phyloP scores from a whole-genome alignment of 2,113 vertebrate species.

The Labeo catla region DNA sequence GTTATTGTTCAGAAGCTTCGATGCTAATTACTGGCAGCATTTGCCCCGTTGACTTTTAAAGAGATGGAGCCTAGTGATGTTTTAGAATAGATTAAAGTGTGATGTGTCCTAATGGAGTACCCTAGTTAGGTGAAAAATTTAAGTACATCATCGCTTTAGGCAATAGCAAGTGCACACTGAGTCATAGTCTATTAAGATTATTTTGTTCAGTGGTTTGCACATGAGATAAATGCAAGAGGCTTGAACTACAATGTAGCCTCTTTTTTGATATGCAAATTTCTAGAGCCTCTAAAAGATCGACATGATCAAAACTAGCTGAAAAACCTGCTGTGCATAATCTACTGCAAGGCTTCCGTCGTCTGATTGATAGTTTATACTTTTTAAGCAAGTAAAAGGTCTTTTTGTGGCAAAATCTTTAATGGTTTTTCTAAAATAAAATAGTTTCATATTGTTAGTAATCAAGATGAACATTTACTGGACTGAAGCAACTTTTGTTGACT shows the following conservation, averaged over 20 bases:
- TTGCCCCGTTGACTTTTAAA: background rate
- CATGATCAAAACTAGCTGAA: no score
- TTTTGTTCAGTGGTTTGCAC: background rate
- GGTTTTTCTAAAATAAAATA: no score
- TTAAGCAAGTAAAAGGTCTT: no score
- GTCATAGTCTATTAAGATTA: background rate
- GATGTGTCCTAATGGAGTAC: background rate
- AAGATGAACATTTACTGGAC: no score
- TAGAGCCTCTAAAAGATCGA: no score
- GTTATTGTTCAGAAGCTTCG: constrained; percentile 15
- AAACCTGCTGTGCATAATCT: no score
- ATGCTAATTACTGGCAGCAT: background rate
- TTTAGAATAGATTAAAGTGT: constrained; percentile 1
- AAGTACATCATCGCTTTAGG: background rate
- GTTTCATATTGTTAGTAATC: no score
- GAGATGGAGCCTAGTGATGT: background rate
- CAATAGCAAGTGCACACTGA: background rate
- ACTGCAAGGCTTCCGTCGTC: no score
- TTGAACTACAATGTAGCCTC: background rate
- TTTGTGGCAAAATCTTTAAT: no score
- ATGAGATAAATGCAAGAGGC: constrained; percentile 6
- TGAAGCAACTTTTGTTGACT: no score
- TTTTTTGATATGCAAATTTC: no score
- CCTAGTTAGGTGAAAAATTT: background rate
- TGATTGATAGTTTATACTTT: no score